These are phyloP conservation scores for Aphrophora alni DNA, from an alignment of 2,888 invertebrate genomes.

Conservation along the genomic window DNA sequence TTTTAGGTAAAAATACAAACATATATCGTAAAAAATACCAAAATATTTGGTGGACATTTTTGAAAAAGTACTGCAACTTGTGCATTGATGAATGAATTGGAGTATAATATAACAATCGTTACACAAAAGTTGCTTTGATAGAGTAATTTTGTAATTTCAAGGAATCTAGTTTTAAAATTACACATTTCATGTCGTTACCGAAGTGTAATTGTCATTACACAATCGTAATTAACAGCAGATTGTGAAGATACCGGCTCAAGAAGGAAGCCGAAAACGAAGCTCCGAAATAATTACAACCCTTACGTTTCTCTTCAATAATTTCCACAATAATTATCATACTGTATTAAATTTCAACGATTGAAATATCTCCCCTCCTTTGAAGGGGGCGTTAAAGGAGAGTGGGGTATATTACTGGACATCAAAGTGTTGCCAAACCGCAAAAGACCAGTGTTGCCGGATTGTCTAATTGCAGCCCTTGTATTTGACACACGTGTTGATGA, in stretches of 20 bases:
- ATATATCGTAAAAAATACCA: too few species aligned
- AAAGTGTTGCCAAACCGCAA: not conserved
- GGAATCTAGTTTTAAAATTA: too few species aligned
- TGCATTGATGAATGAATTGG: too few species aligned
- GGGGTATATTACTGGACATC: not conserved
- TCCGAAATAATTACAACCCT: not conserved
- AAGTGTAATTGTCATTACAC: not conserved
- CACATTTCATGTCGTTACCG: too few species aligned
- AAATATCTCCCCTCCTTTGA: not conserved
- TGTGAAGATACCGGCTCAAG: not conserved
- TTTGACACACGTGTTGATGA: not conserved
- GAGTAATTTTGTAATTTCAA: too few species aligned
- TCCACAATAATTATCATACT: not conserved
- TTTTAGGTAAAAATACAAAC: too few species aligned
- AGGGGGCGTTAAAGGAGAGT: not conserved
- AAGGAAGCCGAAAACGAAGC: too few species aligned
- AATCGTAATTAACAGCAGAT: not conserved
- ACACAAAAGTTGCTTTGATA: too few species aligned
- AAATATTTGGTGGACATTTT: too few species aligned
- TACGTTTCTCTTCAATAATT: not conserved
- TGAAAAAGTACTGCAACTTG: too few species aligned
- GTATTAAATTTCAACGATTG: conserved; percentile 2
- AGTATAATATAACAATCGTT: too few species aligned
- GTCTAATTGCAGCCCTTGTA: not conserved
- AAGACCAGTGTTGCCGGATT: not conserved